Conservation (phyloP, 2,113 vertebrate species). For the Heterocephalus glaber region DNA sequence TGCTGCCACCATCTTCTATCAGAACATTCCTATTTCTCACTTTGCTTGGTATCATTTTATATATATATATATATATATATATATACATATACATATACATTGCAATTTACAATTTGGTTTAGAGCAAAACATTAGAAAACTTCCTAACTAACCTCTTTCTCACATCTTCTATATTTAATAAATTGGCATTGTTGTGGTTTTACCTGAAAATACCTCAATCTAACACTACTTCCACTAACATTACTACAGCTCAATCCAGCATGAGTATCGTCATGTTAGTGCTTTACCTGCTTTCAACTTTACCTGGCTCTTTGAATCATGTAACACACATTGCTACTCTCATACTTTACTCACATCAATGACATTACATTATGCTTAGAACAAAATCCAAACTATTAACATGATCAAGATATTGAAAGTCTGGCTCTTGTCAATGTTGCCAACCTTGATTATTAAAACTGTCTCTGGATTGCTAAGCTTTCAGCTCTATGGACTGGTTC, state of each 20-base stretch:
- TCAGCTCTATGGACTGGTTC: not conserved
- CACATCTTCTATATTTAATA: not conserved
- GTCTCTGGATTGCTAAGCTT: not conserved
- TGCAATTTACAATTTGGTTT: not conserved
- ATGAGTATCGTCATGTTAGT: not conserved
- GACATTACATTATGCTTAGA: not conserved
- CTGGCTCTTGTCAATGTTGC: not conserved
- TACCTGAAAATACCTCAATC: not conserved
- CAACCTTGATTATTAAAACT: not conserved
- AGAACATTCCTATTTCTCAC: not conserved
- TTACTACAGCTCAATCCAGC: not conserved
- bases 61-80: too few relatives aligned
- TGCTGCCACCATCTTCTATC: not conserved
- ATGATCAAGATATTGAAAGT: not conserved
- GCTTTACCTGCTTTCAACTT: not conserved
- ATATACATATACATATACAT: too few relatives aligned
- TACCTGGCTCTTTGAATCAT: not conserved
- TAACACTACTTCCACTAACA: not conserved
- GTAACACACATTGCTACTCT: not conserved
- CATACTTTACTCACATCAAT: not conserved
- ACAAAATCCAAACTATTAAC: not conserved
- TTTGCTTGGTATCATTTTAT: too few relatives aligned
- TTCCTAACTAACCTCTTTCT: not conserved
- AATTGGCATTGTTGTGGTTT: not conserved
- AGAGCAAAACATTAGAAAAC: not conserved